Conservation (phyloP, 2,888 invertebrate genomes). For the Oligia strigilis region DNA sequence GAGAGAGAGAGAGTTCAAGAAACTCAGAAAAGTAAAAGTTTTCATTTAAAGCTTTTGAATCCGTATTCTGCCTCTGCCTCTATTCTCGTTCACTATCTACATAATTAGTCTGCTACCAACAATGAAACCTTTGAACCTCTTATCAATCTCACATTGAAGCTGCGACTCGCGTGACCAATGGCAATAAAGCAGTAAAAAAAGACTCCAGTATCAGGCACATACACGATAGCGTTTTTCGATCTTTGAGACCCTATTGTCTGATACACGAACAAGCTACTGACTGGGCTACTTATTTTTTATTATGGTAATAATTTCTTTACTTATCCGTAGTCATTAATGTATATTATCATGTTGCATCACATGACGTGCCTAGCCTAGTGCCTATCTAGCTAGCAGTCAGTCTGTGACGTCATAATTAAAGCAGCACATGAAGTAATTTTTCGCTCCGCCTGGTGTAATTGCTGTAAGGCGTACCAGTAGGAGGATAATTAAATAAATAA, state of each 20-base stretch:
- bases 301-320: background rate
- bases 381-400: background rate
- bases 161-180: background rate
- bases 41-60: no score
- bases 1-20: no score
- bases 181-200: background rate
- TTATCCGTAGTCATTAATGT: slow-evolving; percentile 4
- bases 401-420: background rate
- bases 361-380: background rate
- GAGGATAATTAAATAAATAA: no score
- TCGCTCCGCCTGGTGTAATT: no score
- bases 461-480: no score
- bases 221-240: background rate
- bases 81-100: no score
- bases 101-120: background rate
- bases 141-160: background rate
- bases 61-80: no score
- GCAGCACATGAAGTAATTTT: no score
- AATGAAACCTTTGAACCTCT: background rate
- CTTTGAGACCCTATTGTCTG: background rate
- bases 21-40: no score
- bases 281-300: background rate
- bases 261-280: background rate
- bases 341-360: background rate
- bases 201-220: background rate